Base-by-base conservation (phyloP, 2,113 vertebrate genomes). In the Potamarius usumacintae region DNA sequence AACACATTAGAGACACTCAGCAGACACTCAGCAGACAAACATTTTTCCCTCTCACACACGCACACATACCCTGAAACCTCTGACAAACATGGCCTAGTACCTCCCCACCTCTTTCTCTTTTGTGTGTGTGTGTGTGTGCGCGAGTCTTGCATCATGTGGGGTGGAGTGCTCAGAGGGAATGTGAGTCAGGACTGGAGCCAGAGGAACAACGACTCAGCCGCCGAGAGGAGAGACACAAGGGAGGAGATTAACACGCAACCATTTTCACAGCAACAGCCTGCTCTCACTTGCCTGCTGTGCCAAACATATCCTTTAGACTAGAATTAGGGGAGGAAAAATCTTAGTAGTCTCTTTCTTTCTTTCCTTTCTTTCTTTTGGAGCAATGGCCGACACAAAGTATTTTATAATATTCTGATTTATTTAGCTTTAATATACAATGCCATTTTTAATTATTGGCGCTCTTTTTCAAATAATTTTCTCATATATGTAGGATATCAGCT, bases 71-170 rank as follows among this genome's bases (percentile, higher is more conserved):
- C 86, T 48, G 86, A 88, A 88, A 82, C 60, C 27, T 84, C 71
- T 84, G 82, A 88, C 86, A 88, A 84, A 77, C 86, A 83, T 71
- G 82, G 86, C 86, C 86, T 72, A 88, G 48, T 76, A 74, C 53
- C 55, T 77, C 86, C 57, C 80, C 42, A 20, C 55, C 81, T 52
- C 67, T 67, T 34, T 78, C 60, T 50, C 81, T n/a, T 22, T 58
- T 86, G 17, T 67, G 25, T 80, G 27, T 78, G 74, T 85, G 30
- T 76, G 60, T 57, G 76, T 67, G 22, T 79, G 53, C 62, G 86
- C 55, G 15, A 20, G 62, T 88, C 72, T 87, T 87, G 88, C 88
- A 89, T 80, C 87, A 87, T 87, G 85, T 58, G 82, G 88, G 88
- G 82, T 85, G 82, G 76, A 79, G 85, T 74, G 82, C 82, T 84